A percentile compares a stretch with the other conserved stretches of the same genome.
These are phyloP conservation scores for Etheostoma cragini DNA, from an alignment of 2,113 vertebrate species.

Conservation along the genomic window DNA sequence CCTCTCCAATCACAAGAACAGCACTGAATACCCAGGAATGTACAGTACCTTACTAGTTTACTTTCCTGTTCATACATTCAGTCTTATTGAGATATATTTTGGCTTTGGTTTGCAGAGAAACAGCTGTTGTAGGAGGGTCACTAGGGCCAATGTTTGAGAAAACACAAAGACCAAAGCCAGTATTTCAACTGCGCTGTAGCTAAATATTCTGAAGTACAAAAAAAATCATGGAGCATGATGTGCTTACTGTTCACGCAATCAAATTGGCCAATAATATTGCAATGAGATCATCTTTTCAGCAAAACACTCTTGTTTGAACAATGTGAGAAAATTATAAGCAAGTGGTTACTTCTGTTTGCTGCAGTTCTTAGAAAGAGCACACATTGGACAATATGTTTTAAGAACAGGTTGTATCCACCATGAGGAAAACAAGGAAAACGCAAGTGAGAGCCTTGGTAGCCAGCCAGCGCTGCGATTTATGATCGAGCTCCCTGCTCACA, in stretches of 20 bases:
- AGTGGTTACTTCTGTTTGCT: not conserved
- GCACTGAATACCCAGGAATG: not conserved
- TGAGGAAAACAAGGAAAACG: conserved; percentile 48
- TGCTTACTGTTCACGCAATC: not conserved
- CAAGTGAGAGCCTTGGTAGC: conserved; percentile 59
- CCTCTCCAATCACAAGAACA: not conserved
- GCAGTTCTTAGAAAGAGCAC: conserved; percentile 34
- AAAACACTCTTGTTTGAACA: not conserved
- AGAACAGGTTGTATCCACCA: conserved; percentile 61
- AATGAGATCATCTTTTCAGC: not conserved
- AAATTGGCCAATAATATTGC: not conserved
- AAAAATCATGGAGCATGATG: not conserved
- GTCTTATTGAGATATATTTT: not conserved
- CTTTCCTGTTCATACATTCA: not conserved
- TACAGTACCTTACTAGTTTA: not conserved
- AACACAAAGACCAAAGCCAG: not conserved
- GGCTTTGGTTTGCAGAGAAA: conserved; percentile 1
- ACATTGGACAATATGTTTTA: conserved; percentile 41
- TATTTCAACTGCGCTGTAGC: not conserved
- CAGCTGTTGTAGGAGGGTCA: not conserved
- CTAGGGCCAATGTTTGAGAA: not conserved
- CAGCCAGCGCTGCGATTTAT: conserved; percentile 74
- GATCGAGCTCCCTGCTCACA: conserved; percentile 40
- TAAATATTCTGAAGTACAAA: not conserved
- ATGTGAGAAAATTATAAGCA: conserved; percentile 14